Evolutionary conservation across 92 coral and sea anemone species (phyloP).

Genomic region (Zoanthus gigantus): DNA sequence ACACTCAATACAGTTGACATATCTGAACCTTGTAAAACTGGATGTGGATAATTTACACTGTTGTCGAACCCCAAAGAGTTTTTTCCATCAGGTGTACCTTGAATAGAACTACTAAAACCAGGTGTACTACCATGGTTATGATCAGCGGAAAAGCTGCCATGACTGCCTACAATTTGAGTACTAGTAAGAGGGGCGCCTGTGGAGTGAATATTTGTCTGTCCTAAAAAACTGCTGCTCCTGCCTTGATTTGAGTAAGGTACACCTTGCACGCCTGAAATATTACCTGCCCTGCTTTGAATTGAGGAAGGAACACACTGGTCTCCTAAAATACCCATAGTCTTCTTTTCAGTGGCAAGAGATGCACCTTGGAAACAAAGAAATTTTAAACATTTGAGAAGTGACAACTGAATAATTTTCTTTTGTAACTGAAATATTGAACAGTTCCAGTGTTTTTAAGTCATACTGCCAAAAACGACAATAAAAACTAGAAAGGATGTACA

Average conservation of each 20-base stretch:
- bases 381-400: no score
- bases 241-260: background rate
- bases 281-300: conserved; percentile 10
- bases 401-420: no score
- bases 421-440: no score
- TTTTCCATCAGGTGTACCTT: conserved; percentile 1
- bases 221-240: conserved; percentile 21
- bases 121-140: background rate
- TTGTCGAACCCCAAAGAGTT: background rate
- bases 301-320: background rate
- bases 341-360: no score
- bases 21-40: background rate
- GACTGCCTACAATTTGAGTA: background rate
- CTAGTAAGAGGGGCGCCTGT: conserved; percentile 22
- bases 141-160: background rate
- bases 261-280: background rate
- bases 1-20: background rate
- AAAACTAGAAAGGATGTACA: no score
- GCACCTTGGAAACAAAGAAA: no score
- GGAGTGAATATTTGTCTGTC: conserved; percentile 4
- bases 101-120: conserved; percentile 6
- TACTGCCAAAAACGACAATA: no score
- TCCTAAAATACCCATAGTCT: no score
- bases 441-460: no score
- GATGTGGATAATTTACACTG: background rate